Base-by-base conservation (phyloP, 2,797 vertebrate species). In the Tolypeutes matacus region DNA sequence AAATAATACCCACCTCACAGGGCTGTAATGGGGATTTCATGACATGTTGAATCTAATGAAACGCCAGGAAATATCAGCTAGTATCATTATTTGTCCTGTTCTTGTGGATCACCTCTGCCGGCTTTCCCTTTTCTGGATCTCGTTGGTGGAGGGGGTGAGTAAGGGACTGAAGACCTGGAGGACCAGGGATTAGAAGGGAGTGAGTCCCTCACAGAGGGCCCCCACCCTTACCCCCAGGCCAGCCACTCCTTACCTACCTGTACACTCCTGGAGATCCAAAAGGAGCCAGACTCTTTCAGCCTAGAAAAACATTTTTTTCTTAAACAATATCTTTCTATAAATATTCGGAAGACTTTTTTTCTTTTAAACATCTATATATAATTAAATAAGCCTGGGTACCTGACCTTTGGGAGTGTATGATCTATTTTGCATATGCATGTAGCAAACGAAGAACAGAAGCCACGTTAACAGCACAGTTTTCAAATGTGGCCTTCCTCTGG, bases 321-420 rank as follows among this genome's bases (percentile, higher is more conserved):
- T 78, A 78, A 58, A n/a, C 34, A 80, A 56, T 89, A 69, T 34
- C 36, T 92, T 88, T 58, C 89, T 73, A 31, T 73, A 76, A 58
- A 56, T 73, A 89, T 78, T 65, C 72, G 36, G 17, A 92, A 31
- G 69, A 20, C 27, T 29, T 56, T 65, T 69, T 80, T 11, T 13
- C 46, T 67, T 85, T 82, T 29, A 49, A 81, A 83, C 53, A 20
- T 34, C 69, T 75, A 1, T 72, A 14, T 34, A 3, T 89, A 29
- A 75, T 84, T 83, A 75, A 42, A 42, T 0, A n/a, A 81, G 34
- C 3, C 34, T 3, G 4, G 60, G 69, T 10, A 60, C 56, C 67
- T 76, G 53, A 64, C 53, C 12, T 65, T 82, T 93, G 72, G 70
- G 84, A 73, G 49, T 36, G 56, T 29, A 56, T 39, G 80, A 73